phyloP scores from a whole-genome alignment of 2,797 vertebrate species.

The Takifugu rubripes region DNA sequence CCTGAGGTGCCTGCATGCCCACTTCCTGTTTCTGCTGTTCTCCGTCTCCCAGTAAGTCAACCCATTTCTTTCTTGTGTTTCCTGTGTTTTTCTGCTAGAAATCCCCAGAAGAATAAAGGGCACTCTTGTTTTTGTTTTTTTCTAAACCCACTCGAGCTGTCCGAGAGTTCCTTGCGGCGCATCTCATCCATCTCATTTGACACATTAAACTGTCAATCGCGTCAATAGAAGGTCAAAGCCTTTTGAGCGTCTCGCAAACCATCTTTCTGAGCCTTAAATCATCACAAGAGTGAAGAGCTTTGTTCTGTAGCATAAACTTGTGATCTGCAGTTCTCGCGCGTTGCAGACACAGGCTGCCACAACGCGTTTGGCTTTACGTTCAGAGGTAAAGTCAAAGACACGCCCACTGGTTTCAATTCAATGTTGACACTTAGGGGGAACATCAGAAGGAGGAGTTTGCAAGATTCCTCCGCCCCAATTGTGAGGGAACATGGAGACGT shows the following conservation, averaged over 20 bases:
- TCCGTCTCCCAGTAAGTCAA: conserved; percentile 54
- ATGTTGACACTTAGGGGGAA: conserved; percentile 52
- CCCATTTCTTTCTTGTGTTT: conserved; percentile 36
- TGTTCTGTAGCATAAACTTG: background rate
- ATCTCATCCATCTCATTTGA: conserved; percentile 29
- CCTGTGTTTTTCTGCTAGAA: conserved; percentile 5
- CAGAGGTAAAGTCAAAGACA: conserved; percentile 38
- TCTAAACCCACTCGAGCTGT: conserved; percentile 10
- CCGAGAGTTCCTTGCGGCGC: background rate
- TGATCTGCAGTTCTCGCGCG: no score
- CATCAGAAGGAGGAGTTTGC: conserved; percentile 68
- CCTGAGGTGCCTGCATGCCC: conserved; percentile 34
- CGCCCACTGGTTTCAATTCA: conserved; percentile 56
- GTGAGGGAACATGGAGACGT: conserved; percentile 11
- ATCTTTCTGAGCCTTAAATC: conserved; percentile 7
- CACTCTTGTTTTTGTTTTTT: background rate
- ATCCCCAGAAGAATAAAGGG: conserved; percentile 17
- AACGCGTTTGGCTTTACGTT: conserved; percentile 51
- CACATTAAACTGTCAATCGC: conserved; percentile 27
- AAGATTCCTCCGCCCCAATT: conserved; percentile 59
- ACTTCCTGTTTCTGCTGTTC: conserved; percentile 57
- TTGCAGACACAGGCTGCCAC: conserved; percentile 18
- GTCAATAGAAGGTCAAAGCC: conserved; percentile 17
- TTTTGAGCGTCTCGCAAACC: conserved; percentile 11
- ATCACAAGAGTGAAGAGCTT: conserved; percentile 3